These are phyloP conservation scores for Emys orbicularis DNA, from an alignment of 2,797 vertebrate species.

Conservation along the genomic window DNA sequence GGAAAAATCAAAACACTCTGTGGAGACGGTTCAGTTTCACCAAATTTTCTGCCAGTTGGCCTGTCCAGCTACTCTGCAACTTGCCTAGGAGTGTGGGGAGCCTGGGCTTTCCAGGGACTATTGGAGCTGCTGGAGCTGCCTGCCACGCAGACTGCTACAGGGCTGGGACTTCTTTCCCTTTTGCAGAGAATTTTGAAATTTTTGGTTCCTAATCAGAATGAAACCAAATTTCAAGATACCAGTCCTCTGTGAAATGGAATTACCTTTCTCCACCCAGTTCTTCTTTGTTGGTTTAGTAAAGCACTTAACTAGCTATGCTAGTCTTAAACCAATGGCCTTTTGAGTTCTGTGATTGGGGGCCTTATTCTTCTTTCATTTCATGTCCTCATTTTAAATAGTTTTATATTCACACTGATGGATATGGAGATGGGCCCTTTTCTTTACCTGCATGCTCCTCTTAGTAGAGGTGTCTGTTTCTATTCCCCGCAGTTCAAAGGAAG, in stretches of 20 bases:
- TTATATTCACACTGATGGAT: not conserved
- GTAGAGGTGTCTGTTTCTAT: not conserved
- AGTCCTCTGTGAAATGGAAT: not conserved
- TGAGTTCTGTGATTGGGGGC: not conserved
- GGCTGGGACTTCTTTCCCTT: not conserved
- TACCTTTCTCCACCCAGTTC: not conserved
- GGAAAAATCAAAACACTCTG: not conserved
- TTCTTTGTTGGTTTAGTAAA: not conserved
- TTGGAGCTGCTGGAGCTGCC: not conserved
- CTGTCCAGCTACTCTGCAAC: not conserved
- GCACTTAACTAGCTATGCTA: not conserved
- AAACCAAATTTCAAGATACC: not conserved
- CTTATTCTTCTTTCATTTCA: not conserved
- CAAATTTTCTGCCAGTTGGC: not conserved
- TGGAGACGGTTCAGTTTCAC: not conserved
- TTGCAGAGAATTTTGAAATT: not conserved
- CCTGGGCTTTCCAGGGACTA: not conserved
- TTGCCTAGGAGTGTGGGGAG: not conserved
- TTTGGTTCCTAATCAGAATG: not conserved
- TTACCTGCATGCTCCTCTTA: not conserved
- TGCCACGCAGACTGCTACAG: not conserved
- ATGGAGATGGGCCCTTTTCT: not conserved
- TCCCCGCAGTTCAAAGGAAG: not conserved
- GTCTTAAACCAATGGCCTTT: not conserved
- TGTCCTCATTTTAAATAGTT: conserved; percentile 28